A percentile compares a stretch with the other conserved stretches of the same genome.
Conservation (phyloP, 2,888 invertebrate species). For the Ceriagrion tenellum region DNA sequence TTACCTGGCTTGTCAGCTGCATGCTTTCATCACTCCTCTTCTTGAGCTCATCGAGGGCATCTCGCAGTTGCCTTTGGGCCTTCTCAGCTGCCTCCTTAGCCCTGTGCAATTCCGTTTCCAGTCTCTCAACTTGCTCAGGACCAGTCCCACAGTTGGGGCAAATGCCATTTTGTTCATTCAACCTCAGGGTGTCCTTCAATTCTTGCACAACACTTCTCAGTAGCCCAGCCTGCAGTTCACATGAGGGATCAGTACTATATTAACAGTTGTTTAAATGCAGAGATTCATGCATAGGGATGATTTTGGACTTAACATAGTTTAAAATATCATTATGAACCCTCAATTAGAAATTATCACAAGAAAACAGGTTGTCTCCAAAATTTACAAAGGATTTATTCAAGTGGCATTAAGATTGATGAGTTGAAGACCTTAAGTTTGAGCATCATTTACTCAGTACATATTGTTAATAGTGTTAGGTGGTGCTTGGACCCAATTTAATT, state of each 20-base stretch:
- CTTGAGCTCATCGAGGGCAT: constrained; percentile 89
- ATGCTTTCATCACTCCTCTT: constrained; percentile 89
- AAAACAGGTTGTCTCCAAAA: no score
- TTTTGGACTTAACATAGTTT: no score
- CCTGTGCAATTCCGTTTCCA: constrained; percentile 77
- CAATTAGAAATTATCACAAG: no score
- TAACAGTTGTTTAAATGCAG: no score
- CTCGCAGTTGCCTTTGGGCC: constrained; percentile 86
- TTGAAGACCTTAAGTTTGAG: no score
- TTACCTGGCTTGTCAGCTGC: constrained; percentile 89
- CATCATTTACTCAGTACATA: no score
- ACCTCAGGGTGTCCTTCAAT: constrained; percentile 72
- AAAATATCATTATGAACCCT: no score
- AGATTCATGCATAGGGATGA: no score
- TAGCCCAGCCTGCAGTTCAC: constrained; percentile 78
- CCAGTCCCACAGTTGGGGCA: constrained; percentile 82
- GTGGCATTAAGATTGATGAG: no score
- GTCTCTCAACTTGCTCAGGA: constrained; percentile 72
- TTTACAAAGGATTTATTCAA: no score
- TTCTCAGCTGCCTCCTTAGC: constrained; percentile 82
- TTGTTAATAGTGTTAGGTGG: no score
- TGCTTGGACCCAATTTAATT: no score
- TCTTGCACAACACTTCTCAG: constrained; percentile 75
- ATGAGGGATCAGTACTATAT: constrained; percentile 33
- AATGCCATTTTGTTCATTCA: constrained; percentile 69